phyloP scores from a whole-genome alignment of 2,113 vertebrate genomes.

The Callithrix jacchus region DNA sequence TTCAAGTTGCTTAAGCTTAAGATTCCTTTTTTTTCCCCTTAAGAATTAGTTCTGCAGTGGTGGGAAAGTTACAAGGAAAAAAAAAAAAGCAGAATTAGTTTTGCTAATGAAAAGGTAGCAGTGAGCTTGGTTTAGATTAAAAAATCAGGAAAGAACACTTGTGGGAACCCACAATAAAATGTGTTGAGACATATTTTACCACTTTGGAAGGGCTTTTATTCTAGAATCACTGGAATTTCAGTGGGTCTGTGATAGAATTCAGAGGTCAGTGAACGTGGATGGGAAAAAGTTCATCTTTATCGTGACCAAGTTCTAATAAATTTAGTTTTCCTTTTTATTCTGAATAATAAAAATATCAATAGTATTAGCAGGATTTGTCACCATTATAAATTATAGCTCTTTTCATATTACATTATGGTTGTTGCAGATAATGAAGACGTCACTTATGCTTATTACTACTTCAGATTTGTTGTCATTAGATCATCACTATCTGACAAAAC shows the following conservation, averaged over 20 bases:
- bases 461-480: neutral
- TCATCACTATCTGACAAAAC: neutral
- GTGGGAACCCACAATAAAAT: neutral
- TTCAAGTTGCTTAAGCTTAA: neutral
- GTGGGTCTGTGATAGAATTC: neutral
- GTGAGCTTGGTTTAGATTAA: neutral
- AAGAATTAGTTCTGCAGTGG: neutral
- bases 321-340: neutral
- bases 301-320: slow-evolving; percentile 1
- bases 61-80: no score
- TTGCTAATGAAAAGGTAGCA: neutral
- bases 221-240: neutral
- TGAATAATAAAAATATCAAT: neutral
- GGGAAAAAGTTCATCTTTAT: neutral
- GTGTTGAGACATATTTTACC: neutral
- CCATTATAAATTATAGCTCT: neutral
- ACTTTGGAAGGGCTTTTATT: neutral
- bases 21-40: neutral
- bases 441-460: neutral
- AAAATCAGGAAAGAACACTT: neutral
- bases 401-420: neutral
- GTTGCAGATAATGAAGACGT: neutral
- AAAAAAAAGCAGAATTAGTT: neutral
- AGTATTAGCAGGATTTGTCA: neutral
- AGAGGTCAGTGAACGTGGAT: neutral